Percentiles rank a stretch among this genome's conserved stretches.
These are phyloP conservation scores for Halisarca cf. caerulea DNA, from an alignment of 37 sponge, comb jelly and placozoan genomes.

Conservation along the genomic window DNA sequence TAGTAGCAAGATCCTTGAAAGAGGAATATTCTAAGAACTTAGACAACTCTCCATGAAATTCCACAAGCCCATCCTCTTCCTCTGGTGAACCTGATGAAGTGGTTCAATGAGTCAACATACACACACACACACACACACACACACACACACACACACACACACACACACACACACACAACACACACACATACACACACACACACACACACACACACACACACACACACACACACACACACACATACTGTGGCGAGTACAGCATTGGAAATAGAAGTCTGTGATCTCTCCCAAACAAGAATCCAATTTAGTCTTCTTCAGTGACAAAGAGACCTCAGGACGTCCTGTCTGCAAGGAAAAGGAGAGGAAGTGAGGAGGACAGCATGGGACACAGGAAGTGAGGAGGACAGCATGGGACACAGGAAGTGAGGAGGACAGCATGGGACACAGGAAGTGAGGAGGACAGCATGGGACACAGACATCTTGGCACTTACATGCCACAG, in stretches of 20 bases:
- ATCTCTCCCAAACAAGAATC: slow-evolving; percentile 8
- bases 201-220: not conserved
- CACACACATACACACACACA: not conserved
- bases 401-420: too few species aligned
- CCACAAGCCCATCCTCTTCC: not conserved
- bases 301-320: not conserved
- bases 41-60: not conserved
- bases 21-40: slow-evolving; percentile 12
- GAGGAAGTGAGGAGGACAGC: too few species aligned
- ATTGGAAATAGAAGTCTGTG: not conserved
- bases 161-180: too few species aligned
- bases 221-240: not conserved
- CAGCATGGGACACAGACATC: too few species aligned
- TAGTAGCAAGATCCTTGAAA: slow-evolving; percentile 2
- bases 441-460: too few species aligned
- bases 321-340: not conserved
- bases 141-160: not conserved
- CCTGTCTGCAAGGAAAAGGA: not conserved
- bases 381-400: too few species aligned
- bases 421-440: too few species aligned
- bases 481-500: too few species aligned
- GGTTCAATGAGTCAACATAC: not conserved
- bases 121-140: not conserved
- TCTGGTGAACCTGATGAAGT: too few species aligned
- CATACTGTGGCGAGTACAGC: not conserved